A percentile compares a stretch with the other conserved stretches of the same genome.
Conservation (phyloP, 2,113 vertebrate species). For the Onychorhynchus coronatus region DNA sequence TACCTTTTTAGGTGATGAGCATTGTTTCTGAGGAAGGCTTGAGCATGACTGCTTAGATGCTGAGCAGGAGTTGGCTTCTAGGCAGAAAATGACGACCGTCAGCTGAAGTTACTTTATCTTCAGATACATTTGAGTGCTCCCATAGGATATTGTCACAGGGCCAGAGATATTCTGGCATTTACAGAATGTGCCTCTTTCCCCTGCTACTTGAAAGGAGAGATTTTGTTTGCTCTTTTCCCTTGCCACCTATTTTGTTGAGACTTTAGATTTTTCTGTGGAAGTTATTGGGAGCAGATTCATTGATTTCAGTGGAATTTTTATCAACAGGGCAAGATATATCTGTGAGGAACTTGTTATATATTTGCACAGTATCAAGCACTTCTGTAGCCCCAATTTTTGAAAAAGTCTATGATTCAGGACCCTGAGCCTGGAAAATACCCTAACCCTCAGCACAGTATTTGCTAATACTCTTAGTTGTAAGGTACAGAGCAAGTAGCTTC, state of each 20-base stretch:
- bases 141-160: not conserved
- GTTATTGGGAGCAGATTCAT: not conserved
- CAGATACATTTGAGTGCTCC: not conserved
- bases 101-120: not conserved
- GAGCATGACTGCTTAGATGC: not conserved
- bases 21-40: not conserved
- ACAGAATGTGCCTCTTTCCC: not conserved
- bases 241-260: not conserved
- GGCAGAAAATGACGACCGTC: not conserved
- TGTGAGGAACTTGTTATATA: not conserved
- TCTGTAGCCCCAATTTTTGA: not conserved
- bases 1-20: not conserved
- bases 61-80: not conserved
- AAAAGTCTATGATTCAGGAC: not conserved
- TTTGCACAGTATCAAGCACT: not conserved
- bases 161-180: not conserved
- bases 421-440: not conserved
- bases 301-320: not conserved
- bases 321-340: not conserved
- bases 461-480: not conserved
- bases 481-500: not conserved
- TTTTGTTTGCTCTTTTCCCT: not conserved
- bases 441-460: not conserved
- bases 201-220: not conserved
- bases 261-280: not conserved